These are phyloP conservation scores for Nemoura dubitans DNA, from an alignment of 2,888 invertebrate genomes.

Conservation along the genomic window DNA sequence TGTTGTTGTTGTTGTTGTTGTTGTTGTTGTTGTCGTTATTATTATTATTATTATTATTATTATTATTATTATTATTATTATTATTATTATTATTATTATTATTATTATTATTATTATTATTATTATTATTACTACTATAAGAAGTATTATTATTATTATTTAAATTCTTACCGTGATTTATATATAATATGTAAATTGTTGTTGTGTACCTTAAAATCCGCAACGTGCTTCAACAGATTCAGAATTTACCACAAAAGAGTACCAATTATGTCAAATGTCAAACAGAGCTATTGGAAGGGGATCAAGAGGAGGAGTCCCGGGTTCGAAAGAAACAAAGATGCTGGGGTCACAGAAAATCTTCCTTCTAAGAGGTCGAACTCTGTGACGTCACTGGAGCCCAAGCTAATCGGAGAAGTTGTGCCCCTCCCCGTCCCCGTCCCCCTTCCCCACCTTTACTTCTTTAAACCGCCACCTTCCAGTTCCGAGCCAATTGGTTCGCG, in stretches of 20 bases:
- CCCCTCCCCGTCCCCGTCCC: constrained; percentile 49
- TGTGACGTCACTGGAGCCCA: constrained; percentile 51
- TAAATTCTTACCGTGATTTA: too few relatives aligned
- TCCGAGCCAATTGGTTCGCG: not conserved
- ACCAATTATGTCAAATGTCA: constrained; percentile 20
- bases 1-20: too few relatives aligned
- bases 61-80: too few relatives aligned
- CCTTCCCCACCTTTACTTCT: constrained; percentile 48
- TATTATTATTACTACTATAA: too few relatives aligned
- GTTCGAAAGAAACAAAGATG: constrained; percentile 39
- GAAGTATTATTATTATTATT: too few relatives aligned
- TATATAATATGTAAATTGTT: constrained; percentile 16
- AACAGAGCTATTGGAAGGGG: constrained; percentile 1
- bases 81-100: too few relatives aligned
- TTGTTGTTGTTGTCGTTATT: too few relatives aligned
- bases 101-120: too few relatives aligned
- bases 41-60: too few relatives aligned
- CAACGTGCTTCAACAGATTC: constrained; percentile 10
- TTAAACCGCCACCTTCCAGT: constrained; percentile 38
- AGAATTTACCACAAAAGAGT: constrained; percentile 28
- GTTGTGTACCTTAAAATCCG: not conserved
- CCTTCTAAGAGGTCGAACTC: constrained; percentile 61
- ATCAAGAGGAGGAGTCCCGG: constrained; percentile 44
- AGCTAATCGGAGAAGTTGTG: constrained; percentile 52
- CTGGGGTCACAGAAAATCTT: constrained; percentile 46